Evolutionary conservation across 2,888 invertebrate genomes (phyloP), one percentile per base, ranked within the genome.

Genomic region (Chrysotoxum bicinctum): DNA sequence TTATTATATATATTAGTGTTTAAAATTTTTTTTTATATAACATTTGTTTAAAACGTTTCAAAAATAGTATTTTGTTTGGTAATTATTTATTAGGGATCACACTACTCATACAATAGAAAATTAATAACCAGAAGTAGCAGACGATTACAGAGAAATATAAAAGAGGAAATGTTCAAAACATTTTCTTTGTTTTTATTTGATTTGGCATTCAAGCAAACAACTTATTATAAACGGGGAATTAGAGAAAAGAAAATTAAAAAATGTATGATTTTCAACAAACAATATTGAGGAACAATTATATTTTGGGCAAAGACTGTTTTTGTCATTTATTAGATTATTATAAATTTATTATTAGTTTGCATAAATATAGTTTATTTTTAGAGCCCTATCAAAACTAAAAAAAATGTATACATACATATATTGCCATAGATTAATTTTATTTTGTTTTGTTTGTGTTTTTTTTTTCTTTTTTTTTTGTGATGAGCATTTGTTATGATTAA

Each of bases 241-340:
- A 75, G 45, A 8, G 32, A n/a, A 43, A 37, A 40, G 58, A 37
- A 78, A 62, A 35, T n/a, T 40, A 45, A 35, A 43, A 12, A 43
- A 10, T 35, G 16, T 48, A 45, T 68, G 2, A 3, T 40, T 62
- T 62, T 43, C 3, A 7, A 16, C 5, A 37, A 45, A 66, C 37
- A 58, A 78, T 78, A 78, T 74, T 56, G 66, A 79, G 83, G 79
- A 79, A 79, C 83, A 78, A 70, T 66, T 70, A 52, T 60, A 43
- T 60, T 23, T 70, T 76, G 81, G 81, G 70, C 56, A 75, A 73
- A 79, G 74, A 52, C 62, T 69, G 37, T 26, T 68, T 60, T 68
- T 52, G 64, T 45, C 5, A 66, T 64, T 62, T 52, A 52, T 58
- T 54, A 74, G 37, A 62, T 75, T 70, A 70, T 45, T 40, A 16